These are phyloP conservation scores for Drosophila pectinifera DNA, from an alignment of 1,140 invertebrate genomes.

Conservation along the genomic window DNA sequence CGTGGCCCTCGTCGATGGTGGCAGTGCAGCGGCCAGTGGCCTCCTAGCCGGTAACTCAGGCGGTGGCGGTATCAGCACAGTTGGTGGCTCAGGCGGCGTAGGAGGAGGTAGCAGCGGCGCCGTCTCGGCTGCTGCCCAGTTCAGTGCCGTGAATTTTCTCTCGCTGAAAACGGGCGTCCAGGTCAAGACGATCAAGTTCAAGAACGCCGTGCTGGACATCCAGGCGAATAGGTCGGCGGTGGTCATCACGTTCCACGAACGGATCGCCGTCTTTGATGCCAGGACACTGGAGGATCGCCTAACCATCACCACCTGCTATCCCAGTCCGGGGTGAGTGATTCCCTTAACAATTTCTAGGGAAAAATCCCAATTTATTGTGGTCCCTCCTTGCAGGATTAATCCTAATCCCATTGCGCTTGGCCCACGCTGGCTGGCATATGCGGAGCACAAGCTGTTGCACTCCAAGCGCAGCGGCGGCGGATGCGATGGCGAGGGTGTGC, in stretches of 20 bases:
- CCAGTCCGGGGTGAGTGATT: conserved; percentile 87
- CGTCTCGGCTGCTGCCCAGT: conserved; percentile 89
- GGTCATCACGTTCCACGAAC: conserved; percentile 94
- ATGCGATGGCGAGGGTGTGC: conserved; percentile 90
- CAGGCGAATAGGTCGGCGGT: conserved; percentile 93
- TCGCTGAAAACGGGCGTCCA: conserved; percentile 95
- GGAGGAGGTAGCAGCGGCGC: conserved; percentile 17
- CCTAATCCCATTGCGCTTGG: conserved; percentile 96
- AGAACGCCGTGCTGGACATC: conserved; percentile 94
- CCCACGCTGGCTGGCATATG: conserved; percentile 91
- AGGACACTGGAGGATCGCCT: conserved; percentile 93
- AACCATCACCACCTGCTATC: conserved; percentile 95
- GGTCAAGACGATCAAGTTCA: conserved; percentile 96
- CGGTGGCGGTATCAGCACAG: conserved; percentile 7
- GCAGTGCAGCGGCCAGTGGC: conserved; percentile 86
- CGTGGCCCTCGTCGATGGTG: conserved; percentile 93
- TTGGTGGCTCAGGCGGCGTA: conserved; percentile 15
- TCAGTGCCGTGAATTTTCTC: conserved; percentile 94
- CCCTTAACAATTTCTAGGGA: too few relatives aligned
- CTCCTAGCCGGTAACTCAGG: conserved; percentile 29
- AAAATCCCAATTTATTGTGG: background rate
- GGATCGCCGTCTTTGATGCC: conserved; percentile 96
- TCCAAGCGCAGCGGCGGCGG: conserved; percentile 95
- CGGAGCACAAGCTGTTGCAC: conserved; percentile 93
- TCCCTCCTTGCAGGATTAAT: conserved; percentile 87